Evolutionary conservation across 2,113 vertebrate species (phyloP), one percentile per base, ranked within the genome.

Genomic region (Lagopus muta): DNA sequence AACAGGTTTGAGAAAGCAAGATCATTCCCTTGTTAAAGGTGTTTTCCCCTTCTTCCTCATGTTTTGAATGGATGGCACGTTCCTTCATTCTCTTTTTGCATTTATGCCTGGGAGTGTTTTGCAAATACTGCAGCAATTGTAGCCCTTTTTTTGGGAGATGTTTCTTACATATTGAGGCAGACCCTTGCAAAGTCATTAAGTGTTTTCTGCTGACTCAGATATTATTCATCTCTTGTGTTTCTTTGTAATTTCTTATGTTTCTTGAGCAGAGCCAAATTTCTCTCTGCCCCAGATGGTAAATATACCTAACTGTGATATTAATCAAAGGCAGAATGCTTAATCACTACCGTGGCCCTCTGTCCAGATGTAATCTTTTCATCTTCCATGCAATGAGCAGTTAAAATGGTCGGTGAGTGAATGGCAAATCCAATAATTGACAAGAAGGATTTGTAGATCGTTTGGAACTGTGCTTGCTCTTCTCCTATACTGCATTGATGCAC

Each of bases 101-200:
- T 32, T 77, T 84, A 18, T 58, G 38, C 36, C 92, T 62, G 71
- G 66, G 88, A 88, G 64, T 73, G 19, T 60, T 65, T 43, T 48
- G 2, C 36, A 70, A 86, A 42, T 11, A 3, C 40, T 88, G 69
- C 54, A 64, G 78, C 47, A 61, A 48, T 71, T 94, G 88, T 74
- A 86, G 54, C 60, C 19, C 27, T 84, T 93, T 82, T 89, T 86
- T 87, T 38, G 1, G 15, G 69, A 85, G 73, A 64, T 3, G 4
- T 27, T 4, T 4, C 65, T 90, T 77, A 28, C n/a, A 64, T 45
- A 16, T 62, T 27, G 80, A 92, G 94, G 94, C 66, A 89, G 81
- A 47, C 65, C 95, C 97, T 93, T 95, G 94, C 30, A 4, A 92
- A 96, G 83, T 86, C 92, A 42, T 86, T 92, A 77, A 52, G 22